These are phyloP conservation scores for Lepidurus arcticus DNA, from an alignment of 1,140 invertebrate species.

Conservation along the genomic window DNA sequence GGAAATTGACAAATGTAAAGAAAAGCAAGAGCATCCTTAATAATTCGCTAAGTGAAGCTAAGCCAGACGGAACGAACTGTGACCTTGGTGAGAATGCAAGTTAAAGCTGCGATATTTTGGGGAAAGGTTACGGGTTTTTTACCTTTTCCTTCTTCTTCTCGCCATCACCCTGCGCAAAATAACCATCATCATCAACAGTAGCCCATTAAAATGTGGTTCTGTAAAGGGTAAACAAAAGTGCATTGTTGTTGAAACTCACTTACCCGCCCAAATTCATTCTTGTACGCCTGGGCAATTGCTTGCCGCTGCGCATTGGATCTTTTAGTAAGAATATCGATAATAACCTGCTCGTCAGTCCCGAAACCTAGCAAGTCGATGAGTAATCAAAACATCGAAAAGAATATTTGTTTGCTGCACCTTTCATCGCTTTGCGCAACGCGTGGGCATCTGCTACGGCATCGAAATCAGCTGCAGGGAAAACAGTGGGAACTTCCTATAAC, in stretches of 20 bases:
- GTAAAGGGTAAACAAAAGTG: background rate
- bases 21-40: background rate
- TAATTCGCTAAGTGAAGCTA: too few species aligned
- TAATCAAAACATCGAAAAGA: background rate
- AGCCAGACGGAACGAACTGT: too few species aligned
- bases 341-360: slow-evolving; percentile 74
- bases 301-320: slow-evolving; percentile 67
- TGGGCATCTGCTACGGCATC: slow-evolving; percentile 69
- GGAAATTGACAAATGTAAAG: slow-evolving; percentile 1
- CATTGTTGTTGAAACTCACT: slow-evolving; percentile 34
- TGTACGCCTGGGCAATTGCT: slow-evolving; percentile 64
- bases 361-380: slow-evolving; percentile 45
- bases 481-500: slow-evolving; percentile 56
- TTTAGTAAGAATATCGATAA: slow-evolving; percentile 69
- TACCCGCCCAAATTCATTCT: slow-evolving; percentile 76
- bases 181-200: slow-evolving; percentile 11
- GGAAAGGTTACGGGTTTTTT: slow-evolving; percentile 18
- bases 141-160: slow-evolving; percentile 19
- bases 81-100: background rate
- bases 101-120: background rate
- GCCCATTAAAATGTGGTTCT: background rate
- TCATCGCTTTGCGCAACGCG: slow-evolving; percentile 76
- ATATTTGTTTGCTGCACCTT: slow-evolving; percentile 46
- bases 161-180: slow-evolving; percentile 20
- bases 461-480: slow-evolving; percentile 51